Evolutionary conservation across 2,113 vertebrate genomes (phyloP), one percentile per base, ranked within the genome.

Genomic region (Aspidoscelis tigris): DNA sequence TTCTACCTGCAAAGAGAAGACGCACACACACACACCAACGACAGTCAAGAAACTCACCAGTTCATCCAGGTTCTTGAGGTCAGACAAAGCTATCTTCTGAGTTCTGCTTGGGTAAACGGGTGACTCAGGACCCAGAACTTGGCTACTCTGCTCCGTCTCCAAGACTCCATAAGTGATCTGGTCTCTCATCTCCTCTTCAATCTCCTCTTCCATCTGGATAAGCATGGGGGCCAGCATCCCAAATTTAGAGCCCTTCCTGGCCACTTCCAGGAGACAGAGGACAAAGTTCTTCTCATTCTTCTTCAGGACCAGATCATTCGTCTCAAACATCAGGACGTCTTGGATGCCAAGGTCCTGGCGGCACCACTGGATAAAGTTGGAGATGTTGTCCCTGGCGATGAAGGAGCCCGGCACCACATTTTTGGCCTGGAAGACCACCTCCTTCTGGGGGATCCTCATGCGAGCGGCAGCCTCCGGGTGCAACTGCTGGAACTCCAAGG

Each of bases 321-420:
- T 99, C 94, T 99, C 99, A 0, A 99, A 99, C 99, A 99, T 99
- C 84, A 99, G 96, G 61, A 99, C 98, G 12, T 99, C 99, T 58
- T 97, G 98, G 92, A 99, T 97, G 72, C 97, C 97, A 7, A 99
- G 96, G 94, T 99, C 98, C 66, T 95, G 93, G 0, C 99, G 95
- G 95, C 99, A 99, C 99, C 99, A 99, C 88, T 85, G 94, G 92
- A 99, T 99, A 95, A 99, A 99, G 87, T 98, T 99, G 90, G 99
- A 98, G 82, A 99, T 96, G 3, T 99, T 99, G 81, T 99, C 98
- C 0, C 99, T 92, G 44, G 99, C 98, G 41, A 99, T 1, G 82
- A 99, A 99, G 24, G 98, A 99, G 4, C 98, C 97, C 0, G 97
- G 94, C 4, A 86, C 93, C 21, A 97, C 98, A 0, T 96, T 97